These are phyloP conservation scores for Corythoichthys haematopterus DNA, from an alignment of 2,113 vertebrate genomes.

Conservation along the genomic window DNA sequence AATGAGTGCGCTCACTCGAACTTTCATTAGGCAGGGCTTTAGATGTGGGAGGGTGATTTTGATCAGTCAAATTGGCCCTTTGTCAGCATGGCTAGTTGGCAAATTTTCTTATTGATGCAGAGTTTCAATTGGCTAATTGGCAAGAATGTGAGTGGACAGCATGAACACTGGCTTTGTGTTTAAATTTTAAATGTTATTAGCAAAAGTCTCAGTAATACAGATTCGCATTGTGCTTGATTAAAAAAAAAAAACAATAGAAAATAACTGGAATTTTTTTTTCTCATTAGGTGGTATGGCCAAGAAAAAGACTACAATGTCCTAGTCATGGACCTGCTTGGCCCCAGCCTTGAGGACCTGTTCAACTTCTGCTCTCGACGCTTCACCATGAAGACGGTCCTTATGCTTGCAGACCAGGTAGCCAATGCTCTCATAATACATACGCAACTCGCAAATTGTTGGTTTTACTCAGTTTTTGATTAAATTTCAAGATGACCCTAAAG, in stretches of 20 bases:
- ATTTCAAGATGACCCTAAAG: background rate
- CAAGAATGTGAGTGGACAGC: background rate
- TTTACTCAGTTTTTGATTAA: background rate
- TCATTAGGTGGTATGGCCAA: constrained; percentile 95
- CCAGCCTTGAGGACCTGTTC: constrained; percentile 96
- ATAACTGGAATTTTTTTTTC: constrained; percentile 1
- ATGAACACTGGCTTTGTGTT: background rate
- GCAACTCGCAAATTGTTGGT: background rate
- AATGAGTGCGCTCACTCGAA: too few relatives aligned
- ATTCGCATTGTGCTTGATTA: background rate
- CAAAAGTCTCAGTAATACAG: background rate
- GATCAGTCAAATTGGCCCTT: too few relatives aligned
- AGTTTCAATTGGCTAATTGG: background rate
- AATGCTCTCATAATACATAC: background rate
- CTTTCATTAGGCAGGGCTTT: too few relatives aligned
- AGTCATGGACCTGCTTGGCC: constrained; percentile 98
- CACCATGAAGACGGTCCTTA: constrained; percentile 99
- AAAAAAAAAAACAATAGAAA: background rate
- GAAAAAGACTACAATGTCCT: constrained; percentile 99
- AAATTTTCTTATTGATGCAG: background rate
- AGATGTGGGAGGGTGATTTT: too few relatives aligned
- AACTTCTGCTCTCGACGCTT: constrained; percentile 99
- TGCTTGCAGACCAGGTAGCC: constrained; percentile 97
- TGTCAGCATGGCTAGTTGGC: background rate
- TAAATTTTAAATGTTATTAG: background rate